phyloP scores from a whole-genome alignment of 2,797 vertebrate genomes.

The Leuciscus waleckii region DNA sequence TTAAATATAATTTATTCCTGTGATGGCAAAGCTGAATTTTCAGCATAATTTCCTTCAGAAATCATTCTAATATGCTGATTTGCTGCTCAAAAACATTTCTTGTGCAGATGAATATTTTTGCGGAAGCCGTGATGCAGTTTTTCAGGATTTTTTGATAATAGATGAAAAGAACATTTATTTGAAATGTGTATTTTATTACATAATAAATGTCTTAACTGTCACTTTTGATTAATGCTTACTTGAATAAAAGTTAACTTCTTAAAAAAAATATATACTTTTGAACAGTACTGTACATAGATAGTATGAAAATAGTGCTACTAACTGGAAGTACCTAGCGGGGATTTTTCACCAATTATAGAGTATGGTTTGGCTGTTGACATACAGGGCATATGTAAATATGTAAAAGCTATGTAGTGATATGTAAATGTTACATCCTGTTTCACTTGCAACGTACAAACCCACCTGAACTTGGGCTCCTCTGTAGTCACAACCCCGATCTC shows the following conservation, averaged over 20 bases:
- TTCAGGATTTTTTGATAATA: neutral
- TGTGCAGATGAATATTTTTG: neutral
- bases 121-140: neutral
- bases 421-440: slow-evolving; percentile 27
- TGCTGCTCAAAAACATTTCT: neutral
- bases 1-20: neutral
- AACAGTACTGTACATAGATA: neutral
- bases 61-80: neutral
- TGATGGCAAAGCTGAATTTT: neutral
- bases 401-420: slow-evolving; percentile 19
- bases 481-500: slow-evolving; percentile 87
- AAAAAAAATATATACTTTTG: too few species aligned
- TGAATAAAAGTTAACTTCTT: neutral
- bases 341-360: slow-evolving; percentile 14
- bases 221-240: neutral
- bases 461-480: slow-evolving; percentile 88
- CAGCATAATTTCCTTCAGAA: neutral
- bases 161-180: neutral
- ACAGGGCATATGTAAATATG: slow-evolving; percentile 28
- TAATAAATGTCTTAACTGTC: neutral
- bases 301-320: neutral
- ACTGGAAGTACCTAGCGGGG: neutral
- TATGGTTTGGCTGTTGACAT: slow-evolving; percentile 24
- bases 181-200: neutral
- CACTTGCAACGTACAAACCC: slow-evolving; percentile 47